phyloP scores from a whole-genome alignment of 2,888 invertebrate genomes.

The Amaurobius ferox region DNA sequence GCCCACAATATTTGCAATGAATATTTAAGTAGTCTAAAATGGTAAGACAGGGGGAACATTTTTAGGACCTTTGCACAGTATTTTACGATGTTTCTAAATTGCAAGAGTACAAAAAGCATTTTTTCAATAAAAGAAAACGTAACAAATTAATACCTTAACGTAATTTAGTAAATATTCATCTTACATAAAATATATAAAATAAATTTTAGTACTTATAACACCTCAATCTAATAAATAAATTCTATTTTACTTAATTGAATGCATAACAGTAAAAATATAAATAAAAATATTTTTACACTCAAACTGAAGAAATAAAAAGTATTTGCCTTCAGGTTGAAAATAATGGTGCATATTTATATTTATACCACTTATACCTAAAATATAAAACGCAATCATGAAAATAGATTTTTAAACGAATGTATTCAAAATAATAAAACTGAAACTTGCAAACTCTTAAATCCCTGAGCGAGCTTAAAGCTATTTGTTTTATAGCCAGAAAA shows the following conservation, averaged over 20 bases:
- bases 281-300: not conserved
- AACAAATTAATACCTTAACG: not conserved
- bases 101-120: not conserved
- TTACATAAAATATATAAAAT: not conserved
- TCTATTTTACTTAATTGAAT: not conserved
- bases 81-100: no score
- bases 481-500: constrained; percentile 13
- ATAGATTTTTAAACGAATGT: constrained; percentile 29
- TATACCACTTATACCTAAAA: constrained; percentile 13
- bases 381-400: not conserved
- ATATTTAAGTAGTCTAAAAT: no score
- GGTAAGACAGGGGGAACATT: no score
- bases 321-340: not conserved
- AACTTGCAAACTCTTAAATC: not conserved
- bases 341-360: not conserved
- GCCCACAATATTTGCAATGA: no score
- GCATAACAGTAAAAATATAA: not conserved
- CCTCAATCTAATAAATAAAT: not conserved
- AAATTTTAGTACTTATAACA: not conserved
- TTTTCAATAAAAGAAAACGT: not conserved
- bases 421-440: constrained; percentile 13
- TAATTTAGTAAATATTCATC: not conserved
- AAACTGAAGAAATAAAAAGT: not conserved
- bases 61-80: no score
- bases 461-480: not conserved